These are phyloP conservation scores for Felis catus DNA, from an alignment of 2,113 vertebrate genomes.

Conservation along the genomic window DNA sequence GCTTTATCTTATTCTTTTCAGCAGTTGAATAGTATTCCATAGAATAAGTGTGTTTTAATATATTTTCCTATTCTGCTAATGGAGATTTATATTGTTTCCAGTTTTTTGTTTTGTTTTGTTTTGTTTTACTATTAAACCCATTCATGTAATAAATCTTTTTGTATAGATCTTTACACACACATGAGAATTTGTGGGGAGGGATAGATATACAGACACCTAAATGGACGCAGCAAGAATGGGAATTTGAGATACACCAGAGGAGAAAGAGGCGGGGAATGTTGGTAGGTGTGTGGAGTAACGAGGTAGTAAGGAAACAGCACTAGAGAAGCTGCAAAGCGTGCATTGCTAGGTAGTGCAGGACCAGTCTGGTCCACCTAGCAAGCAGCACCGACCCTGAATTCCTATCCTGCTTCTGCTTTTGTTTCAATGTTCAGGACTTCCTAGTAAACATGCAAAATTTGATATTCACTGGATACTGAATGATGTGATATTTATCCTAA, in stretches of 20 bases:
- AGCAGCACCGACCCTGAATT: not conserved
- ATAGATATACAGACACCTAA: not conserved
- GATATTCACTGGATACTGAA: not conserved
- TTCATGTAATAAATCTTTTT: not conserved
- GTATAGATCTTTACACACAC: not conserved
- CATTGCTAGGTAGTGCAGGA: not conserved
- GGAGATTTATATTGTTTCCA: not conserved
- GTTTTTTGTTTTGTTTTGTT: not conserved
- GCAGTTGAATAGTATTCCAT: not conserved
- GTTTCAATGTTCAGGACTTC: not conserved
- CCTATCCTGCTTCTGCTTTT: not conserved
- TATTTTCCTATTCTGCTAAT: not conserved
- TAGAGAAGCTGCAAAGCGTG: not conserved
- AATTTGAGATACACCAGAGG: not conserved
- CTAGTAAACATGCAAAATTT: not conserved
- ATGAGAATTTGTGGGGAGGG: not conserved
- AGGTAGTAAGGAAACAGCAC: not conserved
- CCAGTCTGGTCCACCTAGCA: not conserved
- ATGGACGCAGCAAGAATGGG: not conserved
- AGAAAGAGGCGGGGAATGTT: not conserved
- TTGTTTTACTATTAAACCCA: not conserved
- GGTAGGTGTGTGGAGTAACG: not conserved
- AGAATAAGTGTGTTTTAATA: not conserved
- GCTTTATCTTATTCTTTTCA: slow-evolving; percentile 1
- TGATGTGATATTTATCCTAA: not conserved